Evolutionary conservation across 2,888 invertebrate species (phyloP).

Genomic region (Lithophane ornitopus): DNA sequence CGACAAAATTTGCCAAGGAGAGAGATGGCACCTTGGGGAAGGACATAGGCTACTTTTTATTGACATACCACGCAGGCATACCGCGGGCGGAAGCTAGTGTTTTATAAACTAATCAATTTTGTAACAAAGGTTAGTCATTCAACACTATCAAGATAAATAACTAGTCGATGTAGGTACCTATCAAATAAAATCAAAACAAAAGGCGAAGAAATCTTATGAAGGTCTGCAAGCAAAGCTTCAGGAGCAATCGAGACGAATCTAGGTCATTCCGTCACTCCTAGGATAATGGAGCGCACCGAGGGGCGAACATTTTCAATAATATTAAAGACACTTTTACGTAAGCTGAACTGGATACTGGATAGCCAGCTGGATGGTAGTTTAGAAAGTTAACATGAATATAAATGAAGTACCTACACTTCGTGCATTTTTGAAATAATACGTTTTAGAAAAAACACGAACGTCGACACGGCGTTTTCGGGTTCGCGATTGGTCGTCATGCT

Average conservation of each 20-base stretch:
- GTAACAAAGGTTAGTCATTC: neutral
- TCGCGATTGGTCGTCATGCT: too few species aligned
- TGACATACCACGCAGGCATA: too few species aligned
- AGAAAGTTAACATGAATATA: slow-evolving; percentile 17
- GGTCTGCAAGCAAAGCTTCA: slow-evolving; percentile 39
- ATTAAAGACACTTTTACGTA: slow-evolving; percentile 50
- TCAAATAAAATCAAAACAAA: slow-evolving; percentile 41
- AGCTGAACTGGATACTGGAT: slow-evolving; percentile 5
- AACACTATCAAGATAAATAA: slow-evolving; percentile 6
- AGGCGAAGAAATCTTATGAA: slow-evolving; percentile 16
- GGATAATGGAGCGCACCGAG: slow-evolving; percentile 53
- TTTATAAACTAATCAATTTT: too few species aligned
- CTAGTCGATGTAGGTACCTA: neutral
- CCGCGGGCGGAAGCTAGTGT: too few species aligned
- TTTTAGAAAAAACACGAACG: too few species aligned
- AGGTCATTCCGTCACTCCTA: slow-evolving; percentile 55
- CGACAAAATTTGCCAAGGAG: too few species aligned
- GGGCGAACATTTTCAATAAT: slow-evolving; percentile 58
- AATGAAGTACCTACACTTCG: slow-evolving; percentile 11
- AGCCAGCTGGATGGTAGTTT: slow-evolving; percentile 28
- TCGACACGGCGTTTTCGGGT: too few species aligned
- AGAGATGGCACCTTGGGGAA: too few species aligned
- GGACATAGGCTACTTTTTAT: too few species aligned
- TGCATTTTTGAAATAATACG: neutral
- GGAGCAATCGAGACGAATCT: slow-evolving; percentile 59